Evolutionary conservation across 1,140 invertebrate species (phyloP).

Genomic region (Capitella teleta): DNA sequence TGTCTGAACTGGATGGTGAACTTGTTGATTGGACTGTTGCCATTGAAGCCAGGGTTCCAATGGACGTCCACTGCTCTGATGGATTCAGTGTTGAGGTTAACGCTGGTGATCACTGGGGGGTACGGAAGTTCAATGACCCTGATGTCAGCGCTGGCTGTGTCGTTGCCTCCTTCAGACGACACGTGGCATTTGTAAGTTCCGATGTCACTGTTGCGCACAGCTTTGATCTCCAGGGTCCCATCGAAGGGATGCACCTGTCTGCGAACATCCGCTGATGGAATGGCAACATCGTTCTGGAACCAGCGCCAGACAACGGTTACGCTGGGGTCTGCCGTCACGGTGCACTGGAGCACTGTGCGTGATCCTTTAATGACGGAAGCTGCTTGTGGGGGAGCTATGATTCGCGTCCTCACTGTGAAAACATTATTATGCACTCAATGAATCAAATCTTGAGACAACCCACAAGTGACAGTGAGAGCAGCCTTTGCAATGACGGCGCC

Average conservation of each 20-base stretch:
- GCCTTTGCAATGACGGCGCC: conserved; percentile 71
- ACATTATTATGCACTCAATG: not conserved
- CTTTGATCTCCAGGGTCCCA: conserved; percentile 42
- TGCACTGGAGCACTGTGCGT: conserved; percentile 81
- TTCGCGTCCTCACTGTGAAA: conserved; percentile 71
- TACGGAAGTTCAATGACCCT: conserved; percentile 68
- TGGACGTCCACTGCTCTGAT: conserved; percentile 65
- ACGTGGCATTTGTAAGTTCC: conserved; percentile 53
- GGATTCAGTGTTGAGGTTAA: conserved; percentile 46
- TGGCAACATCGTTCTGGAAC: conserved; percentile 3
- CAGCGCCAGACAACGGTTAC: conserved; percentile 8
- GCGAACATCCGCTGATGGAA: not conserved
- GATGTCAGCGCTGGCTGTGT: conserved; percentile 61
- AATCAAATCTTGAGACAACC: not conserved
- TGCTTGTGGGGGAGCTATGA: conserved; percentile 80
- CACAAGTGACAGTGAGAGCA: conserved; percentile 69
- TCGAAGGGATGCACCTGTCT: conserved; percentile 29
- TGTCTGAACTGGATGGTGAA: conserved; percentile 73
- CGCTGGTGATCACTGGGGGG: conserved; percentile 73
- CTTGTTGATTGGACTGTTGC: conserved; percentile 86
- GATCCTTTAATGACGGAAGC: conserved; percentile 77
- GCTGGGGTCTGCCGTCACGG: conserved; percentile 68
- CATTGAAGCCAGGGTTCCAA: conserved; percentile 92
- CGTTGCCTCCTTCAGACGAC: conserved; percentile 77
- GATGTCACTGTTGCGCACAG: conserved; percentile 45